These are phyloP conservation scores for Drosophila setosimentum DNA, from an alignment of 2,888 invertebrate species.

Conservation along the genomic window DNA sequence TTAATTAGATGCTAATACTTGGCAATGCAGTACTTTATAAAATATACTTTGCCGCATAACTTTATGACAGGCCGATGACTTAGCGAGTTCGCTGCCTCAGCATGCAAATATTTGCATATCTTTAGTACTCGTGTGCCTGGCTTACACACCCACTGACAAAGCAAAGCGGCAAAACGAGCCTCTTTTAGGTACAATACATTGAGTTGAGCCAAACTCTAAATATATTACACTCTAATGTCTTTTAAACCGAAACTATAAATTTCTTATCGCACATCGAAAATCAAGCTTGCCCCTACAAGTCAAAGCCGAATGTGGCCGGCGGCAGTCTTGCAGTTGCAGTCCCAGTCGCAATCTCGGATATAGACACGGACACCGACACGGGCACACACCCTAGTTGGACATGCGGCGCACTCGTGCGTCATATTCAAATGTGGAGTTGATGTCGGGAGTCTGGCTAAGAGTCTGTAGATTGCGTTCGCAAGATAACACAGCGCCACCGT, in stretches of 20 bases:
- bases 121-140: slow-evolving; percentile 45
- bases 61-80: slow-evolving; percentile 71
- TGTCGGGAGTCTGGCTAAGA: slow-evolving; percentile 55
- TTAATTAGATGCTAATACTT: slow-evolving; percentile 22
- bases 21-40: not conserved
- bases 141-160: slow-evolving; percentile 69
- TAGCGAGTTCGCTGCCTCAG: slow-evolving; percentile 75
- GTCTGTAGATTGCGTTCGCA: slow-evolving; percentile 73
- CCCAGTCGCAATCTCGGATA: slow-evolving; percentile 35
- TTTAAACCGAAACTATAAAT: slow-evolving; percentile 80
- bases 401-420: slow-evolving; percentile 77
- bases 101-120: slow-evolving; percentile 79
- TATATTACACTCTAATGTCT: slow-evolving; percentile 81
- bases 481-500: slow-evolving; percentile 78
- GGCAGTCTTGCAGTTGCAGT: slow-evolving; percentile 42
- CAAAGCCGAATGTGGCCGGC: slow-evolving; percentile 68
- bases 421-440: slow-evolving; percentile 74
- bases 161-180: slow-evolving; percentile 51
- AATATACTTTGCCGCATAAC: slow-evolving; percentile 27
- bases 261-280: slow-evolving; percentile 79
- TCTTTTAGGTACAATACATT: slow-evolving; percentile 60
- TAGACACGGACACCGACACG: slow-evolving; percentile 37
- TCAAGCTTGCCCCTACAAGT: slow-evolving; percentile 76
- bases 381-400: slow-evolving; percentile 77
- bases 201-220: slow-evolving; percentile 63